Evolutionary conservation across 2,797 vertebrate genomes (phyloP), one percentile per base, ranked within the genome.

Genomic region (Pipistrellus pygmaeus): DNA sequence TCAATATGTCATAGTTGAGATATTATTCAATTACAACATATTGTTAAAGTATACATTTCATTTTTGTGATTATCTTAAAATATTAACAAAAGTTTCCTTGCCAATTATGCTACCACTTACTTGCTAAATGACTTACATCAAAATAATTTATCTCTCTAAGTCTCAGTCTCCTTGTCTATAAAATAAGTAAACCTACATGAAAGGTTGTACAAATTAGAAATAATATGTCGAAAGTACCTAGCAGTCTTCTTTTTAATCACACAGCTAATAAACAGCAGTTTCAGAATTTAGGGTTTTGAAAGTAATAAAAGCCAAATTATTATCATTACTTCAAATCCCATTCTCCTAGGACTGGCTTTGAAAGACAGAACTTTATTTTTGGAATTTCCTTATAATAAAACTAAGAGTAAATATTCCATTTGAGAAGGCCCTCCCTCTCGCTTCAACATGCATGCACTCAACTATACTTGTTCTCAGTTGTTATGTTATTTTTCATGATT

Each of bases 61-160:
- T 71, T 93, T 71, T 23, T n/a, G 25, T 93, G 48, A 85, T 92
- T 69, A 76, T 76, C 86, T 90, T 60, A 90, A 62, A 82, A 88
- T 14, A 93, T 60, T 62, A 62, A 85, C 11, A 78, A 86, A 71
- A 51, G 8, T 66, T 83, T 71, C 44, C 75, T 89, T 85, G 21
- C 48, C 38, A 82, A 25, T 41, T 41, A 41, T 9, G 35, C 51
- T 88, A 53, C 25, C 12, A 87, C 7, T 69, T 81, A 62, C 57
- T 51, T 95, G 78, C 32, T 66, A 72, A 48, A 30, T 48, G 30
- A 78, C 27, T 66, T 82, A 35, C 18, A 62, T 60, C 57, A 93
- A 46, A 93, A 69, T 76, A 89, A 18, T 85, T 82, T 27, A 64
- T 8, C 30, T 77, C 38, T 68, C 27, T 17, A 13, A 51, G 25